These are phyloP conservation scores for Neelides sp. DNA, from an alignment of 1,140 invertebrate species.

Conservation along the genomic window DNA sequence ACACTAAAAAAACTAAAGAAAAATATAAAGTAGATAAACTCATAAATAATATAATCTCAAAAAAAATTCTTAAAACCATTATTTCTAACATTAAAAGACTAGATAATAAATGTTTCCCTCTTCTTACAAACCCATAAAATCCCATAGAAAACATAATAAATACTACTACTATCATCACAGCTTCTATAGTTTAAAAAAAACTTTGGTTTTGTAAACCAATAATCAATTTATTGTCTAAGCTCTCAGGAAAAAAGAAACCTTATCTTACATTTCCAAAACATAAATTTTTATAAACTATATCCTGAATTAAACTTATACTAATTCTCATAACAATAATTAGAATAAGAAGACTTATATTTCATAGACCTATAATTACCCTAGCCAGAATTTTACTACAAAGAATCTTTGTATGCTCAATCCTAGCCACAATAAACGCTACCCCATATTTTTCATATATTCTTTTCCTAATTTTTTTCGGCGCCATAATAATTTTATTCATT, in stretches of 20 bases:
- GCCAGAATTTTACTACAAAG: constrained; percentile 19
- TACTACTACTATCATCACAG: constrained; percentile 4
- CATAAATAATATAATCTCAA: constrained; percentile 40
- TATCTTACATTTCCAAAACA: constrained; percentile 29
- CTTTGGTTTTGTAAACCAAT: constrained; percentile 31
- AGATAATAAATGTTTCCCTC: constrained; percentile 41
- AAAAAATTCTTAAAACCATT: constrained; percentile 43
- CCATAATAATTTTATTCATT: constrained; percentile 30
- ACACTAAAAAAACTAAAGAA: constrained; percentile 45
- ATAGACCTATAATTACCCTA: constrained; percentile 15
- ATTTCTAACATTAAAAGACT: constrained; percentile 43
- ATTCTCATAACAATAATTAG: too few relatives aligned
- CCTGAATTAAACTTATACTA: constrained; percentile 9
- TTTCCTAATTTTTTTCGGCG: constrained; percentile 32
- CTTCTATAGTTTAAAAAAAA: constrained; percentile 31
- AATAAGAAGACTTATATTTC: too few relatives aligned
- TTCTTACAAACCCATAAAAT: constrained; percentile 36
- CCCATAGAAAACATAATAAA: constrained; percentile 30
- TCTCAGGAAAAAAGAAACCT: constrained; percentile 14
- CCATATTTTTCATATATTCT: constrained; percentile 27
- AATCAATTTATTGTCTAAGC: constrained; percentile 15
- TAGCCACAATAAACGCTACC: too few relatives aligned
- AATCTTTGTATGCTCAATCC: constrained; percentile 7
- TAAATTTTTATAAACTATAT: constrained; percentile 27
- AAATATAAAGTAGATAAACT: constrained; percentile 39